phyloP scores from a whole-genome alignment of 2,797 vertebrate genomes.

The Martes flavigula region DNA sequence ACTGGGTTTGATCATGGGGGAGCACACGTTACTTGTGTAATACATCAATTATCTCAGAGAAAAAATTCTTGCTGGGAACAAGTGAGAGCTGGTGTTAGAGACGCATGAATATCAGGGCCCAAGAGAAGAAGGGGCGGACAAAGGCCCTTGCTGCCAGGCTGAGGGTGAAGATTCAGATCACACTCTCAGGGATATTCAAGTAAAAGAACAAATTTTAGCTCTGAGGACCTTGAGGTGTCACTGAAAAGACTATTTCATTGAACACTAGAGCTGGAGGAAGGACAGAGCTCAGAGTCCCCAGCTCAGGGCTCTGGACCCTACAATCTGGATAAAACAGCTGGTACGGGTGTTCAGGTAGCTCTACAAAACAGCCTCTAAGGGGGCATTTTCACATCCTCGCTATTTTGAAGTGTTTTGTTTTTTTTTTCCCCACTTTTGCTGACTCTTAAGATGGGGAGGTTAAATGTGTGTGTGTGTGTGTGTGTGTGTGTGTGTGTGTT shows the following conservation, averaged over 20 bases:
- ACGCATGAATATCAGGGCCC: accelerated
- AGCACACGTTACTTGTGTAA: neutral
- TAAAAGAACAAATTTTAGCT: neutral
- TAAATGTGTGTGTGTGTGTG: too few species aligned
- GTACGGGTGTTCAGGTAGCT: accelerated
- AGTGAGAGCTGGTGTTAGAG: neutral
- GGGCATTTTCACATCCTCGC: neutral
- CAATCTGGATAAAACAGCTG: accelerated
- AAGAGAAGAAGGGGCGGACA: accelerated
- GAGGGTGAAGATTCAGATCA: accelerated
- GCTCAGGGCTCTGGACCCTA: accelerated
- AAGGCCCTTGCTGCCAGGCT: neutral
- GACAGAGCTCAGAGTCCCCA: neutral
- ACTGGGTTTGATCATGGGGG: neutral
- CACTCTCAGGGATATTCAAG: accelerated
- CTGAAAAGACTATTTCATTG: accelerated
- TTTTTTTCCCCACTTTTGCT: neutral
- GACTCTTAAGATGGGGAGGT: neutral
- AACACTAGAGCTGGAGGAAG: accelerated
- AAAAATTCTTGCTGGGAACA: neutral
- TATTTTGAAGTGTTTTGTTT: neutral
- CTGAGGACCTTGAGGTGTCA: neutral
- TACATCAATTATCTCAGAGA: neutral
- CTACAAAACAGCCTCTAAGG: accelerated
- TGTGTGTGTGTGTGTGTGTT: too few species aligned